A percentile compares a stretch with the other conserved stretches of the same genome.
phyloP scores from a whole-genome alignment of 2,113 vertebrate species.

The Pterocles orientalis region DNA sequence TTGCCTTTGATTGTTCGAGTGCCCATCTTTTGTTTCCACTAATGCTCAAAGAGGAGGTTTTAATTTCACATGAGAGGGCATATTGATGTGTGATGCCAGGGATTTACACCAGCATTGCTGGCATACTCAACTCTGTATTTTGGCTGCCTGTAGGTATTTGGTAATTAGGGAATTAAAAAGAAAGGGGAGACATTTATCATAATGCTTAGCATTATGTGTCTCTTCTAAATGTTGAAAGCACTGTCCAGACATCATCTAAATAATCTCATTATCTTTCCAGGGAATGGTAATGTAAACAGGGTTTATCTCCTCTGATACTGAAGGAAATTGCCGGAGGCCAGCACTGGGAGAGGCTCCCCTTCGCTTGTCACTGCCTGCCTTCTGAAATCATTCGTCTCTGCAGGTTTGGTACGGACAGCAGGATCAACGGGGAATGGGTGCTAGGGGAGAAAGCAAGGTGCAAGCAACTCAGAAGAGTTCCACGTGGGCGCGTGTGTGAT shows the following conservation, averaged over 20 bases:
- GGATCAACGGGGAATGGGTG: background rate
- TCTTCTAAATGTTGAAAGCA: background rate
- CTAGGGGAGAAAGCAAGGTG: background rate
- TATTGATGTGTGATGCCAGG: slow-evolving; percentile 25
- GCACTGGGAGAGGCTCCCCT: background rate
- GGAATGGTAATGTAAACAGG: background rate
- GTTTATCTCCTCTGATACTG: background rate
- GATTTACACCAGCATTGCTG: slow-evolving; percentile 56
- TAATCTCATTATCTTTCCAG: background rate
- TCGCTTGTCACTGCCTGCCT: background rate
- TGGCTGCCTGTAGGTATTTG: slow-evolving; percentile 8
- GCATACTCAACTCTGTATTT: background rate
- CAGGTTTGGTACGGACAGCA: background rate
- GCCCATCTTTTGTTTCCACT: background rate
- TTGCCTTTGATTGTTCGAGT: background rate
- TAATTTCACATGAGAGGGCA: slow-evolving; percentile 53
- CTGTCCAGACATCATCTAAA: background rate
- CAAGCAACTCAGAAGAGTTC: background rate
- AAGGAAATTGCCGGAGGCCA: background rate
- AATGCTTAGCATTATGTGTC: background rate
- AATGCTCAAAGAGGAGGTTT: background rate
- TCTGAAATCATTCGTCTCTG: background rate
- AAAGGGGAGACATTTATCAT: background rate
- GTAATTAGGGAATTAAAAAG: background rate
- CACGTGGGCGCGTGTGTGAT: background rate